Conservation (phyloP, 2,113 vertebrate genomes). For the Anarrhichthys ocellatus region DNA sequence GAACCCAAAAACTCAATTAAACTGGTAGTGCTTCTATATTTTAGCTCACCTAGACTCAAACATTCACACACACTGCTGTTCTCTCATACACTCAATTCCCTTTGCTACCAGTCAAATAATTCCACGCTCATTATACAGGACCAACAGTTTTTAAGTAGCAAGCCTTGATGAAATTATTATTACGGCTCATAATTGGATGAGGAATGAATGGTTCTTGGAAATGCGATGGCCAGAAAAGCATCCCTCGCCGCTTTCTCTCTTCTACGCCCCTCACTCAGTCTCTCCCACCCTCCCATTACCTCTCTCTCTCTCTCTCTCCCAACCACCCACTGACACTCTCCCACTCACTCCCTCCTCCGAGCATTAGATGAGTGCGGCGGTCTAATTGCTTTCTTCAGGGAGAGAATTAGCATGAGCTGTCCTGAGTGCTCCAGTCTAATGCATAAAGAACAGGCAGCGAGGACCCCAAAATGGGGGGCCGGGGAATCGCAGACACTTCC, state of each 20-base stretch:
- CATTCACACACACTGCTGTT: conserved; percentile 25
- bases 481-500: conserved; percentile 39
- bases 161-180: conserved; percentile 76
- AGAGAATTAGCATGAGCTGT: conserved; percentile 81
- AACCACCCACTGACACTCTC: conserved; percentile 38
- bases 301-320: conserved; percentile 27
- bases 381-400: conserved; percentile 84
- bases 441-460: conserved; percentile 72
- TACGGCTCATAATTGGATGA: conserved; percentile 70
- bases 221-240: conserved; percentile 33
- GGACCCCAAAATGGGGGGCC: conserved; percentile 58
- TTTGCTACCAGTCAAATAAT: conserved; percentile 56
- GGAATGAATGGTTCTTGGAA: conserved; percentile 64
- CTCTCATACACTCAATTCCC: conserved; percentile 36
- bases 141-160: conserved; percentile 69
- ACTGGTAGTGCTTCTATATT: neutral
- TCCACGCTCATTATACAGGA: conserved; percentile 70
- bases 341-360: conserved; percentile 57
- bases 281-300: conserved; percentile 41
- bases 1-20: conserved; percentile 15
- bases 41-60: conserved; percentile 17
- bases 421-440: conserved; percentile 76
- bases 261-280: conserved; percentile 20
- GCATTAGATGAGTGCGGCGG: conserved; percentile 72
- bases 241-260: conserved; percentile 42